A percentile compares a stretch with the other conserved stretches of the same genome.
These are phyloP conservation scores for Cassiopea andromeda DNA, from an alignment of 30 jellyfish, hydroid and myxozoan species.

Conservation along the genomic window DNA sequence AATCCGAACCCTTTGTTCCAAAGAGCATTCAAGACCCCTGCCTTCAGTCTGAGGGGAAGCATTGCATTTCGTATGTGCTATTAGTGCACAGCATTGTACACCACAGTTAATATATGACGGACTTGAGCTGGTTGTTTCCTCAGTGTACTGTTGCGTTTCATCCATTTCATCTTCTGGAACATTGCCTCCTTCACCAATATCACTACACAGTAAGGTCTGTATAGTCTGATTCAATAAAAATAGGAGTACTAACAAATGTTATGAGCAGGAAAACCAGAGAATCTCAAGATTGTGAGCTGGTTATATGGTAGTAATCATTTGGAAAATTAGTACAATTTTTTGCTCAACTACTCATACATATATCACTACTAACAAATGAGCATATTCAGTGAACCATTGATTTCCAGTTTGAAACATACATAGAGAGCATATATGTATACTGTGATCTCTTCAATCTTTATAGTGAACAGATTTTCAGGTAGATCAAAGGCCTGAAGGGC, in stretches of 20 bases:
- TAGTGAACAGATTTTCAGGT: background rate
- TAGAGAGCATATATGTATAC: no score
- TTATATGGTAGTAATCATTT: background rate
- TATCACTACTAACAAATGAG: background rate
- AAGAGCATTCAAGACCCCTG: background rate
- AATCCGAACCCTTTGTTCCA: conserved; percentile 1
- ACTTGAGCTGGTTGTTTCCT: conserved; percentile 15
- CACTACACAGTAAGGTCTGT: background rate
- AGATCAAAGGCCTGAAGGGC: background rate
- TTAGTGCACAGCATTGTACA: background rate
- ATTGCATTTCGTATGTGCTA: background rate
- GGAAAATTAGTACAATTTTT: background rate
- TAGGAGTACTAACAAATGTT: background rate
- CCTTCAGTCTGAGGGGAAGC: conserved; percentile 11
- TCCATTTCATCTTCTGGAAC: conserved; percentile 8
- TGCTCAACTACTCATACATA: background rate
- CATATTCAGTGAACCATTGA: background rate
- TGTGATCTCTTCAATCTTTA: background rate
- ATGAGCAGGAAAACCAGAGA: background rate
- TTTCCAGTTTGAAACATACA: no score
- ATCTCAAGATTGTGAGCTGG: background rate
- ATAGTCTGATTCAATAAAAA: background rate
- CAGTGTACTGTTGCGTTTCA: background rate
- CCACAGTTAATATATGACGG: background rate
- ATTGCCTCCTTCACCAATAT: background rate